phyloP scores from a whole-genome alignment of 1,140 invertebrate species.

The Micrasema minimum region DNA sequence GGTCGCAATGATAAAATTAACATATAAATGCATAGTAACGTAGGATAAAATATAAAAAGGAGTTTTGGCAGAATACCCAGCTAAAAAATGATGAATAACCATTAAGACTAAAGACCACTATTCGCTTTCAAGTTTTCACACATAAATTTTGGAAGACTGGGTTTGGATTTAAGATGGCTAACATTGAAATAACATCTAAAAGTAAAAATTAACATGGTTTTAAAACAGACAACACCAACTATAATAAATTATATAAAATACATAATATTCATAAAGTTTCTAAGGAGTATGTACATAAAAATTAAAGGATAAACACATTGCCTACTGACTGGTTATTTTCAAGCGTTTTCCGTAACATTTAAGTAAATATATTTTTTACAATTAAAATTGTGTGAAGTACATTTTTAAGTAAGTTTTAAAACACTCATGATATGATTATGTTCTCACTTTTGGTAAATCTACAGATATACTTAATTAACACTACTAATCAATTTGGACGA shows the following conservation, averaged over 20 bases:
- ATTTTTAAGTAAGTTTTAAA: slow-evolving; percentile 36
- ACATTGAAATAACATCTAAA: slow-evolving; percentile 23
- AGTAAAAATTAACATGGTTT: slow-evolving; percentile 11
- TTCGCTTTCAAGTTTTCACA: neutral
- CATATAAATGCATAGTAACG: too few relatives aligned
- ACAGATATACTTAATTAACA: slow-evolving; percentile 21
- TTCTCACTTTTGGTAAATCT: slow-evolving; percentile 48
- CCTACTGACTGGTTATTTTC: slow-evolving; percentile 8
- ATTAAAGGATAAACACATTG: neutral
- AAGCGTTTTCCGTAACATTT: neutral
- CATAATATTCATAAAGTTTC: neutral
- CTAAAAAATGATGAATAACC: too few relatives aligned
- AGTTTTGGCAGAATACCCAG: too few relatives aligned
- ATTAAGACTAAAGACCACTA: too few relatives aligned
- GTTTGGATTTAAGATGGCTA: slow-evolving; percentile 8
- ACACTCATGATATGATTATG: slow-evolving; percentile 49
- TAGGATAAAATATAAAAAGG: too few relatives aligned
- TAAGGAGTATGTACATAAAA: neutral
- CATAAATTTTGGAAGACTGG: slow-evolving; percentile 29
- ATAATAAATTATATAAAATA: neutral
- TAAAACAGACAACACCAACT: too few relatives aligned
- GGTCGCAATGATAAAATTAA: too few relatives aligned
- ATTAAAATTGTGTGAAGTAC: slow-evolving; percentile 27
- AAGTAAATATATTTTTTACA: neutral
- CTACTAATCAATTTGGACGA: slow-evolving; percentile 36